Conservation (phyloP, 2,888 invertebrate genomes). For the Ophraella communa region DNA sequence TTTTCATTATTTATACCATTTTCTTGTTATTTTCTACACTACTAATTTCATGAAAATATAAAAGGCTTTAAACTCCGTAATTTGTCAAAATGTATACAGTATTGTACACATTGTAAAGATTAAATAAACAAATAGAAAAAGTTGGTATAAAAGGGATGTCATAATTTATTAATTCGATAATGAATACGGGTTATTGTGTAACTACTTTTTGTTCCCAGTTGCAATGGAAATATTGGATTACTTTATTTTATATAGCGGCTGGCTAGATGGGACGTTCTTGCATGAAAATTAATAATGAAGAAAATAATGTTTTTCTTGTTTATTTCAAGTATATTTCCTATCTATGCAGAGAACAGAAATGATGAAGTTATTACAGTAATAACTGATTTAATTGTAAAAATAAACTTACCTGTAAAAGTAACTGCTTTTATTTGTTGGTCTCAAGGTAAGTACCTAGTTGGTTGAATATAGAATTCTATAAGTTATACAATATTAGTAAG, state of each 20-base stretch:
- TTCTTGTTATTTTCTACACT: too few relatives aligned
- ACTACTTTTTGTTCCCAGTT: not conserved
- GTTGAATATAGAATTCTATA: too few relatives aligned
- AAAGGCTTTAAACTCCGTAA: too few relatives aligned
- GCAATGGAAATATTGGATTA: too few relatives aligned
- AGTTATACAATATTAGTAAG: too few relatives aligned
- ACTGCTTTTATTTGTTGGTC: slow-evolving; percentile 45
- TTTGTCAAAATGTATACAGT: too few relatives aligned
- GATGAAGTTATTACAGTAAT: slow-evolving; percentile 23
- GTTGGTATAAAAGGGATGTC: not conserved
- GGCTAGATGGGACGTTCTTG: not conserved
- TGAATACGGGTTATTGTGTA: not conserved
- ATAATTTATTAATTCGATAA: not conserved
- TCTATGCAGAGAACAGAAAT: slow-evolving; percentile 5
- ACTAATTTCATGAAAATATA: too few relatives aligned
- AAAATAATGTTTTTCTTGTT: not conserved
- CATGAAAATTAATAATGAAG: slow-evolving; percentile 4
- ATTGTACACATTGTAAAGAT: too few relatives aligned
- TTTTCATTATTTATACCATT: too few relatives aligned
- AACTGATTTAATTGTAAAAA: slow-evolving; percentile 39
- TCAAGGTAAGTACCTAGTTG: slow-evolving; percentile 45
- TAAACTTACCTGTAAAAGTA: slow-evolving; percentile 39
- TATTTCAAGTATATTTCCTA: not conserved
- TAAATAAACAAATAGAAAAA: not conserved
- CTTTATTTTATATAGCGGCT: not conserved